These are phyloP conservation scores for Abrostola tripartita DNA, from an alignment of 2,888 invertebrate species.

Conservation along the genomic window DNA sequence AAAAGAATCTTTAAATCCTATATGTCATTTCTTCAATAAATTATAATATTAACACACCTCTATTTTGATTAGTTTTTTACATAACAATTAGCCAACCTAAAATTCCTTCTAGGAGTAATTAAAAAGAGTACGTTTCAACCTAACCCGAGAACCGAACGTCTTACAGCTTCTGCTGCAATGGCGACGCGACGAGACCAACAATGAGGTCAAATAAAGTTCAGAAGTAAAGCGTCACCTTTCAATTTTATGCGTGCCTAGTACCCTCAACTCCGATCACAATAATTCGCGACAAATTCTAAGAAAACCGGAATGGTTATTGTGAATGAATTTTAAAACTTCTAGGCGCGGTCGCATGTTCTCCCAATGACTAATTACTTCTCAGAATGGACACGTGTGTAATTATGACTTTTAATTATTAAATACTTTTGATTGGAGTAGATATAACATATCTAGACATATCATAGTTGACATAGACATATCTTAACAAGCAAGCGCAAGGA, in stretches of 20 bases:
- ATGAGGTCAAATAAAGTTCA: not conserved
- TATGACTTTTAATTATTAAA: slow-evolving; percentile 29
- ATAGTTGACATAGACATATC: too few relatives aligned
- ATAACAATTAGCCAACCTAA: too few relatives aligned
- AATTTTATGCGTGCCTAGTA: slow-evolving; percentile 37
- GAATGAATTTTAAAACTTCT: slow-evolving; percentile 33
- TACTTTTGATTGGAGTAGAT: not conserved
- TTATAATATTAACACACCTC: too few relatives aligned
- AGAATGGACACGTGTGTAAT: slow-evolving; percentile 34
- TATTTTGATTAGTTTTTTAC: too few relatives aligned
- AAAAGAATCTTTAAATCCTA: too few relatives aligned
- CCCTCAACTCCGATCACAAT: slow-evolving; percentile 13
- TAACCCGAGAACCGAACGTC: not conserved
- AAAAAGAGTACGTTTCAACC: not conserved
- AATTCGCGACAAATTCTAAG: slow-evolving; percentile 25
- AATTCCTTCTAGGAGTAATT: too few relatives aligned
- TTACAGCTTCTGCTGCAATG: too few relatives aligned
- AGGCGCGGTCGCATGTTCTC: slow-evolving; percentile 18
- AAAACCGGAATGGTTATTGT: slow-evolving; percentile 16
- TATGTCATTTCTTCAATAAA: too few relatives aligned
- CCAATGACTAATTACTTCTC: slow-evolving; percentile 47
- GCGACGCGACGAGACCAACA: too few relatives aligned
- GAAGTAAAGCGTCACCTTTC: not conserved
- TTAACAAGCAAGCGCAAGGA: too few relatives aligned
- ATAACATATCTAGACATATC: not conserved